Conservation (phyloP, 2,797 vertebrate species). For the Betta splendens region DNA sequence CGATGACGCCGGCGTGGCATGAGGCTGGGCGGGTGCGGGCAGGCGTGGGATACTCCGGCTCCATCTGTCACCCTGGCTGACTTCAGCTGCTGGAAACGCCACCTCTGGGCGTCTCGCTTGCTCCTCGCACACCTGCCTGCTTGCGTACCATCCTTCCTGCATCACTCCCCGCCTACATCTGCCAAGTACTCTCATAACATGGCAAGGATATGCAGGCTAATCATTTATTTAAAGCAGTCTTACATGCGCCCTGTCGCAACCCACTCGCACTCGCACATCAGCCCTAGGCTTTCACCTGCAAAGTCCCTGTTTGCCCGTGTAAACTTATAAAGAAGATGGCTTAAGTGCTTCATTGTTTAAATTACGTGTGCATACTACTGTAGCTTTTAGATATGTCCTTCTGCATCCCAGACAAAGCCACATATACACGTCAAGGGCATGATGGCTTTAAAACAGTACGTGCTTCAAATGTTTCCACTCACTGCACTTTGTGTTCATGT, state of each 20-base stretch:
- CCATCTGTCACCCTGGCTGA: conserved; percentile 73
- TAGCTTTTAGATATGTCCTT: conserved; percentile 19
- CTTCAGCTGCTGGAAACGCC: conserved; percentile 72
- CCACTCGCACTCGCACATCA: conserved; percentile 53
- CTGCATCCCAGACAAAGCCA: conserved; percentile 7
- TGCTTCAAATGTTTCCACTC: conserved; percentile 52
- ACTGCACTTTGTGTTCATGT: not conserved
- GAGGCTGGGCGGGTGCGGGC: conserved; percentile 57
- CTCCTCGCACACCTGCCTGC: conserved; percentile 38
- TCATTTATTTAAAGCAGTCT: conserved; percentile 79
- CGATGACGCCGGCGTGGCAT: conserved; percentile 66
- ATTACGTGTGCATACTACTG: conserved; percentile 22
- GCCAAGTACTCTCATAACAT: conserved; percentile 68
- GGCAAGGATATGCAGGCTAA: conserved; percentile 71
- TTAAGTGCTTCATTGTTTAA: conserved; percentile 24
- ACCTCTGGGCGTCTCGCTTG: conserved; percentile 74
- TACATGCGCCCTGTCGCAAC: conserved; percentile 58
- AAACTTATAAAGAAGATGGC: conserved; percentile 32
- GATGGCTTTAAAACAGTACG: conserved; percentile 43
- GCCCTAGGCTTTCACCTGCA: conserved; percentile 53
- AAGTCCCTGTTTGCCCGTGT: conserved; percentile 29
- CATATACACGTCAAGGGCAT: conserved; percentile 31
- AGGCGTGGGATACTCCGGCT: conserved; percentile 59
- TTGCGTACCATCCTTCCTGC: conserved; percentile 34
- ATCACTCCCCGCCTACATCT: conserved; percentile 49